phyloP scores from a whole-genome alignment of 2,888 invertebrate genomes.

The Ophion ellenae region DNA sequence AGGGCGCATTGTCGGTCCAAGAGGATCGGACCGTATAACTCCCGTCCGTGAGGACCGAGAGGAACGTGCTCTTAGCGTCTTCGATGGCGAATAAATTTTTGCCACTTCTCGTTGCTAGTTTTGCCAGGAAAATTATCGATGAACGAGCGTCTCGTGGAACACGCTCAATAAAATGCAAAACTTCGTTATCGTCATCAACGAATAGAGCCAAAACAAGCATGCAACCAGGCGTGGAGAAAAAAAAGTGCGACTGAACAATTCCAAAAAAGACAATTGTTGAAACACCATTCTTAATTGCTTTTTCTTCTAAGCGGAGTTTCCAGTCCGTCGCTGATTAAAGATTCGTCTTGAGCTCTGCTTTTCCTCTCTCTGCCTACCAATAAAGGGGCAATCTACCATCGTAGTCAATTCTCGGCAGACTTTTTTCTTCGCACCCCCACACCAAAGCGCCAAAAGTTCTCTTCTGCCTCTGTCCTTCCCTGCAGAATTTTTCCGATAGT shows the following conservation, averaged over 20 bases:
- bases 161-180: conserved; percentile 36
- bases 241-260: no score
- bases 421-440: conserved; percentile 26
- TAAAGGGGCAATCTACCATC: conserved; percentile 30
- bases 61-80: not conserved
- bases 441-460: conserved; percentile 17
- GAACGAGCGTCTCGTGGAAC: conserved; percentile 7
- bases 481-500: conserved; percentile 54
- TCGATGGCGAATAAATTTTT: conserved; percentile 21
- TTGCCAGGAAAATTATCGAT: not conserved
- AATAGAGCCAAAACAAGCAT: not conserved
- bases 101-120: not conserved
- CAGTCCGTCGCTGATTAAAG: not conserved
- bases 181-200: conserved; percentile 4
- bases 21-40: conserved; percentile 10
- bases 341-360: conserved; percentile 13
- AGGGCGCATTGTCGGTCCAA: conserved; percentile 53
- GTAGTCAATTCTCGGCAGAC: not conserved
- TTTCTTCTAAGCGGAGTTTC: not conserved
- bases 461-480: not conserved
- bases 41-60: not conserved
- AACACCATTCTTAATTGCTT: not conserved
- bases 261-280: not conserved
- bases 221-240: not conserved
- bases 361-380: not conserved